phyloP scores from a whole-genome alignment of 2,888 invertebrate genomes.

The Crioceris asparagi region DNA sequence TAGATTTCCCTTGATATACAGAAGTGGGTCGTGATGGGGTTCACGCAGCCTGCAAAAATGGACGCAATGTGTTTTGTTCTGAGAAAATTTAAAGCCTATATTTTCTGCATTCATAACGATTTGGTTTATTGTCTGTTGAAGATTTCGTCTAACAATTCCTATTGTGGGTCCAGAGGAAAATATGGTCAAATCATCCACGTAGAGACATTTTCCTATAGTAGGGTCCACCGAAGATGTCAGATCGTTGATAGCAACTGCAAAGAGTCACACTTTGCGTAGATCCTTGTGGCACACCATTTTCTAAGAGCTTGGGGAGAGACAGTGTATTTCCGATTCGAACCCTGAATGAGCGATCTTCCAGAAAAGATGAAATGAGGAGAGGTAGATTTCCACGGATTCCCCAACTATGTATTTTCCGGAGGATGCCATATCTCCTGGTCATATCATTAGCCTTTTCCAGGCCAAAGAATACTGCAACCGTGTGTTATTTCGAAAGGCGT shows the following conservation, averaged over 20 bases:
- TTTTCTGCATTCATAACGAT: neutral
- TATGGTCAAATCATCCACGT: slow-evolving; percentile 2
- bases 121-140: neutral
- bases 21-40: neutral
- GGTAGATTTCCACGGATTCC: slow-evolving; percentile 2
- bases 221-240: neutral
- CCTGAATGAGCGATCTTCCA: neutral
- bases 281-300: neutral
- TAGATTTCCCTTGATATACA: neutral
- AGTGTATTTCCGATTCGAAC: neutral
- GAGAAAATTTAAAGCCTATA: neutral
- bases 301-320: neutral
- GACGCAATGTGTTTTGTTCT: neutral
- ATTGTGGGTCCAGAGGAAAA: neutral
- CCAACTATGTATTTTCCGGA: neutral
- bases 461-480: slow-evolving; percentile 2
- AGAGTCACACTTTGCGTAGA: neutral
- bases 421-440: slow-evolving; percentile 1
- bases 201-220: neutral
- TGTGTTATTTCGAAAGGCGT: neutral
- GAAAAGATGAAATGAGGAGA: slow-evolving; percentile 1
- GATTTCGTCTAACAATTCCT: neutral
- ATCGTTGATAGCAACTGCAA: neutral
- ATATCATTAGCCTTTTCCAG: slow-evolving; percentile 2
- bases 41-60: slow-evolving; percentile 2